Evolutionary conservation across 2,888 invertebrate species (phyloP), one percentile per base, ranked within the genome.

Genomic region (Eupithecia tripunctaria): DNA sequence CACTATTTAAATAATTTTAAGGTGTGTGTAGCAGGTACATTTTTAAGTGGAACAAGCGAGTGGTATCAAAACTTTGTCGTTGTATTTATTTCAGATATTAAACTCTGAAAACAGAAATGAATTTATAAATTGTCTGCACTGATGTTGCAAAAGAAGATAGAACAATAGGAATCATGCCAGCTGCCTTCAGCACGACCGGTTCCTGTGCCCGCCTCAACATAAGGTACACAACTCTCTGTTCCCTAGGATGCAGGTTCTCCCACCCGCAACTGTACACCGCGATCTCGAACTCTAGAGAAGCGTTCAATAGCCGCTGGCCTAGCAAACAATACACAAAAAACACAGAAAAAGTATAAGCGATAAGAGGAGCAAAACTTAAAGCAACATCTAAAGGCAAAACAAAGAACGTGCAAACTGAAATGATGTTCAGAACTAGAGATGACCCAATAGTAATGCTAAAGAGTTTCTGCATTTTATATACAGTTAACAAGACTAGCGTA

Each of bases 241-340:
- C 80, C 68, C 74, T 79, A 2, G 78, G 73, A 41, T 60, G 66
- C 43, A 87, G 82, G n/a, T 82, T 79, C 75, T 88, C 82, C 88
- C 88, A 88, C 25, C 86, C 84, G 67, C 85, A 85, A 68, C 78
- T 79, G 60, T 87, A 88, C 8, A 88, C 81, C 0, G 84, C 84
- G n/a, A 74, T 81, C 78, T 86, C 85, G 64, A 86, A 84, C 67
- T 78, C 80, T 71, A 85, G 82, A 15, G 87, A 80, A 18, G 86
- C 86, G 67, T 84, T 85, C 6, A 82, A 84, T 64, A 88, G 79
- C 41, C 82, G 82, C 68, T 88, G 86, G 0, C 88, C 86, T 79
- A 81, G 80, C 36, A 82, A 80, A 75, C 87, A 88, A 73, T 88
- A 85, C 65, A 87, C 76, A 59, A 87, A 87, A 73, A 86, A 86